Evolutionary conservation across 2,888 invertebrate genomes (phyloP), one percentile per base, ranked within the genome.

Genomic region (Machimus rusticus): DNA sequence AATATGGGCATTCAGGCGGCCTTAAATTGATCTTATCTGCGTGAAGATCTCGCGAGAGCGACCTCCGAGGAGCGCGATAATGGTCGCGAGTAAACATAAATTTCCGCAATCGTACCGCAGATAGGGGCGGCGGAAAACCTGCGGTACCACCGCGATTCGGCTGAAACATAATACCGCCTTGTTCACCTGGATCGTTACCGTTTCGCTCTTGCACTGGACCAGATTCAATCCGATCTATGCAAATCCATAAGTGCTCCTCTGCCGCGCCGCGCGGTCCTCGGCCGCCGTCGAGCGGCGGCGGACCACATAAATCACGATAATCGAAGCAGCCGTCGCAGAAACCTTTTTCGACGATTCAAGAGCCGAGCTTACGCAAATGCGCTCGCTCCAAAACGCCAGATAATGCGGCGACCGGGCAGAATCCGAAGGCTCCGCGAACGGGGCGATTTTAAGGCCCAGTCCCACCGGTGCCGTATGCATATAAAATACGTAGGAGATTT

Each of bases 361-460:
- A 76, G 76, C 28, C 37, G 57, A 66, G 74, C 85, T 85, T 85
- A 85, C 85, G 85, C 85, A 85, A 85, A 85, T 85, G 85, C 85
- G 46, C 85, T 85, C 74, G 74, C 74, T 74, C 37, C 46, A 74
- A 85, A 85, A 85, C 14, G 46, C 57, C 51, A 74, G 85, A 85
- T 85, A 85, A 85, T 28, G 74, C 74, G 28, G 43, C 37, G 66
- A 9, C 31, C 31, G 34, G 57, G 66, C 81, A 23, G 66, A 66
- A 66, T 66, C 9, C 66, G 66, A 66, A 66, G 66, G 66, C 28
- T 66, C 28, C 66, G 23, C 66, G 66, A 34, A 39, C 82, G 16
- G 34, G 19, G 28, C 66, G 12, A 39, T 84, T 12, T 57, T 34
- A 19, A 66, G 57, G 55, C 55, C 46, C 46, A 55, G n/a, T 51